A percentile compares a stretch with the other conserved stretches of the same genome.
phyloP scores from a whole-genome alignment of 2,797 vertebrate species.

The Sternarchorhynchus goeldii region DNA sequence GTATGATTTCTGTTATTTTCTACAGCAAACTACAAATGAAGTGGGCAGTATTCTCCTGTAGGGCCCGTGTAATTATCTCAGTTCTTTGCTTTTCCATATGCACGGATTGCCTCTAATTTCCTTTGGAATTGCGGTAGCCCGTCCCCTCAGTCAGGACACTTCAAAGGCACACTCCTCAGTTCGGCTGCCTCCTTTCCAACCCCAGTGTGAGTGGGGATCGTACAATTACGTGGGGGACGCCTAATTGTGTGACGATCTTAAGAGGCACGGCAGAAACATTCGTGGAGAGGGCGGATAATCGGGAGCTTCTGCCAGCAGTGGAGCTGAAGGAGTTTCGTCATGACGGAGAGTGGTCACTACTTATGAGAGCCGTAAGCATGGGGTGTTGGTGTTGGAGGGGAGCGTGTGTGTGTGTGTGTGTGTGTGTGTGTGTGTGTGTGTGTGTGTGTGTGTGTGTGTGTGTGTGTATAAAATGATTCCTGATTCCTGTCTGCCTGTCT shows the following conservation, averaged over 20 bases:
- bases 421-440: no score
- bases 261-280: slow-evolving; percentile 58
- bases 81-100: slow-evolving; percentile 11
- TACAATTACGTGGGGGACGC: slow-evolving; percentile 55
- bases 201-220: background rate
- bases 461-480: no score
- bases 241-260: slow-evolving; percentile 72
- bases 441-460: slow-evolving; percentile 21
- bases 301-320: slow-evolving; percentile 57
- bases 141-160: slow-evolving; percentile 46
- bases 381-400: slow-evolving; percentile 28
- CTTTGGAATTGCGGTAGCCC: slow-evolving; percentile 21
- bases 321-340: slow-evolving; percentile 66
- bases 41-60: background rate
- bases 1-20: slow-evolving; percentile 1
- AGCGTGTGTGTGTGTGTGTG: slow-evolving; percentile 18
- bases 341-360: slow-evolving; percentile 68
- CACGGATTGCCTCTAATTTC: slow-evolving; percentile 38
- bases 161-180: slow-evolving; percentile 42
- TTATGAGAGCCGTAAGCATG: slow-evolving; percentile 33
- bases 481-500: no score
- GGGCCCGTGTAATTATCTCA: background rate
- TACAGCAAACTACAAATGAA: slow-evolving; percentile 2
- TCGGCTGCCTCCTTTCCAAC: slow-evolving; percentile 43
- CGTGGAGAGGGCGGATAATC: slow-evolving; percentile 61